Evolutionary conservation across 2,888 invertebrate species (phyloP).

Genomic region (Drosophila neutralis): DNA sequence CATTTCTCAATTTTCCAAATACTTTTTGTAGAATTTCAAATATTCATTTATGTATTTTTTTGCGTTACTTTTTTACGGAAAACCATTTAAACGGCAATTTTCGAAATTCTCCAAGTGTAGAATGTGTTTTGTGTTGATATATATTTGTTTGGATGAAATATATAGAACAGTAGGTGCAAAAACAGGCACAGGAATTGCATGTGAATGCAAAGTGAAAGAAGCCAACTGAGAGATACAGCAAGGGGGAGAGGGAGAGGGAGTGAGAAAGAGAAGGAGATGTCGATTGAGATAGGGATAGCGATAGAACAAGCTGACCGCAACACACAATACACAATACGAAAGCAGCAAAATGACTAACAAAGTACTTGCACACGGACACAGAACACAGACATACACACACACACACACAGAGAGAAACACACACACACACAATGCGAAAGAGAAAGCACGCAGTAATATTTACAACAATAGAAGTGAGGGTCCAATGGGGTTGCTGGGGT

Average conservation of each 20-base stretch:
- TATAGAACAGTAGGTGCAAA: slow-evolving; percentile 67
- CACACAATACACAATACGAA: slow-evolving; percentile 47
- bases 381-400: background rate
- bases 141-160: slow-evolving; percentile 63
- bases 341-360: slow-evolving; percentile 46
- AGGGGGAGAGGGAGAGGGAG: background rate
- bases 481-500: slow-evolving; percentile 50
- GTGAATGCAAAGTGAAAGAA: slow-evolving; percentile 49
- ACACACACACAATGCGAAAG: background rate
- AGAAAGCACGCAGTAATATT: slow-evolving; percentile 50
- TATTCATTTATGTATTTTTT: too few species aligned
- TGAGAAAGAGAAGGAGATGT: slow-evolving; percentile 1
- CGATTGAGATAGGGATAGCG: slow-evolving; percentile 23
- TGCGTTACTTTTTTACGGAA: too few species aligned
- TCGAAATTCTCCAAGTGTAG: background rate
- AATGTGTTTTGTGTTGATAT: slow-evolving; percentile 53
- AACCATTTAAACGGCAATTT: background rate
- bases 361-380: slow-evolving; percentile 20
- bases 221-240: background rate
- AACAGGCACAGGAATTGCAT: slow-evolving; percentile 73
- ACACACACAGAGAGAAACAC: background rate
- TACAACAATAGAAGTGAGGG: slow-evolving; percentile 56
- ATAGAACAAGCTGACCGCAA: slow-evolving; percentile 68
- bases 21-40: too few species aligned
- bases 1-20: background rate